These are phyloP conservation scores for Dendroctonus ponderosae DNA, from an alignment of 1,140 invertebrate species.

Conservation along the genomic window DNA sequence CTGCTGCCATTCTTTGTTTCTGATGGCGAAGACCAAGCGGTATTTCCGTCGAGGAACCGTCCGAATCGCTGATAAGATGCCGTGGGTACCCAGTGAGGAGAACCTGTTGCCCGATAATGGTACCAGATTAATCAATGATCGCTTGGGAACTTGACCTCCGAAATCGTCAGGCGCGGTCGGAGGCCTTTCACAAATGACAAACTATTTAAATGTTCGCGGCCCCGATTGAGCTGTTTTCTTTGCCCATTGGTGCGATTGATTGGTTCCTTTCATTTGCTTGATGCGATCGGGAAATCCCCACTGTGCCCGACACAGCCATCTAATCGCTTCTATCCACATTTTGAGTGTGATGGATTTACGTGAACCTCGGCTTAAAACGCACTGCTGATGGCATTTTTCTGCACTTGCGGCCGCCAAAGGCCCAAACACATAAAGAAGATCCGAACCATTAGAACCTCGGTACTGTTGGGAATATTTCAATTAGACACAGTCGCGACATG, in stretches of 20 bases:
- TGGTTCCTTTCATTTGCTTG: background rate
- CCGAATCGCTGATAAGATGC: too few species aligned
- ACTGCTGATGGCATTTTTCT: conserved; percentile 1
- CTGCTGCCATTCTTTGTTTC: too few species aligned
- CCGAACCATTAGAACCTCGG: conserved; percentile 18
- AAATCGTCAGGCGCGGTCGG: conserved; percentile 20
- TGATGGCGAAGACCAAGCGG: too few species aligned
- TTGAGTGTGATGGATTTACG: too few species aligned
- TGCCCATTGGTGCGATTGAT: background rate
- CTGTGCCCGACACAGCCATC: too few species aligned
- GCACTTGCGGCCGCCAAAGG: background rate
- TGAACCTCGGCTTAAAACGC: background rate
- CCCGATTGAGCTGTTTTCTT: background rate
- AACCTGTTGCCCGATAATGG: conserved; percentile 15
- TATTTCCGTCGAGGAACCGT: too few species aligned
- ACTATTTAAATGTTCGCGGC: conserved; percentile 2
- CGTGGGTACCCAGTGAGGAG: conserved; percentile 6
- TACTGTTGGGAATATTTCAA: conserved; percentile 27
- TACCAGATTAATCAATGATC: conserved; percentile 23
- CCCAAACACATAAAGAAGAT: conserved; percentile 15
- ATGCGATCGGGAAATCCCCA: too few species aligned
- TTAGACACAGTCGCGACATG: conserved; percentile 14
- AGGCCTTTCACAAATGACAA: conserved; percentile 21
- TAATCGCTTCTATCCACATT: too few species aligned
- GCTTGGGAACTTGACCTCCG: conserved; percentile 23